Conservation (phyloP, 2,797 vertebrate species). For the Lutra lutra region DNA sequence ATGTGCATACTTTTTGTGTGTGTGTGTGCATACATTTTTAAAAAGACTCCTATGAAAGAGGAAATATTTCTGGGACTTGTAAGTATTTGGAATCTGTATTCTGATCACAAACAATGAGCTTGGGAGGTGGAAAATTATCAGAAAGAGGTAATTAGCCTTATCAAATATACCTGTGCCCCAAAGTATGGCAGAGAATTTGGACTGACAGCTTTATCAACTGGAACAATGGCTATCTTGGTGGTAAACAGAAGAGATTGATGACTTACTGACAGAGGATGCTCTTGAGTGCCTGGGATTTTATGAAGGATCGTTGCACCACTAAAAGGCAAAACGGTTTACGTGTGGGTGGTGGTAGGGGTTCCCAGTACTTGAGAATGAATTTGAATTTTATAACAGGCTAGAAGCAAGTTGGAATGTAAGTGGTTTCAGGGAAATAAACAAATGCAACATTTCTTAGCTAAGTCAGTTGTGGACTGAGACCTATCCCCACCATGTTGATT, state of each 20-base stretch:
- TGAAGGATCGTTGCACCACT: no score
- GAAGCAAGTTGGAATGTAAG: conserved; percentile 15
- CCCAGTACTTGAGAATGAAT: not conserved
- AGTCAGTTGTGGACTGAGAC: not conserved
- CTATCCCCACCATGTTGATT: not conserved
- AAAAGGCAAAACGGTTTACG: not conserved
- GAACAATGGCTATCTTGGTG: not conserved
- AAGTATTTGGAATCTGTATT: not conserved
- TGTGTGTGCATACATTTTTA: not conserved
- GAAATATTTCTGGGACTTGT: not conserved
- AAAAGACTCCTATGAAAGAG: not conserved
- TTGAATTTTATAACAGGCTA: not conserved
- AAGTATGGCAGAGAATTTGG: not conserved
- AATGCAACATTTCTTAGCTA: not conserved
- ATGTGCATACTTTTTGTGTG: not conserved
- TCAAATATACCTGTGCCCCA: not conserved
- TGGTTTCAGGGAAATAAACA: not conserved
- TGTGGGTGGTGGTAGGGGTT: not conserved
- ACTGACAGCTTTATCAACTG: not conserved
- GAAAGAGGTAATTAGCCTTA: not conserved
- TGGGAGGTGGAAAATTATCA: not conserved
- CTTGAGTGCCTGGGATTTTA: not conserved
- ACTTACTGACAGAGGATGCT: not conserved
- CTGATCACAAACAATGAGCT: not conserved
- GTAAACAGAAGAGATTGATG: not conserved